Base-by-base conservation (phyloP, 30 jellyfish, hydroid and myxozoan genomes). In the Pseudorhiza aurosa region DNA sequence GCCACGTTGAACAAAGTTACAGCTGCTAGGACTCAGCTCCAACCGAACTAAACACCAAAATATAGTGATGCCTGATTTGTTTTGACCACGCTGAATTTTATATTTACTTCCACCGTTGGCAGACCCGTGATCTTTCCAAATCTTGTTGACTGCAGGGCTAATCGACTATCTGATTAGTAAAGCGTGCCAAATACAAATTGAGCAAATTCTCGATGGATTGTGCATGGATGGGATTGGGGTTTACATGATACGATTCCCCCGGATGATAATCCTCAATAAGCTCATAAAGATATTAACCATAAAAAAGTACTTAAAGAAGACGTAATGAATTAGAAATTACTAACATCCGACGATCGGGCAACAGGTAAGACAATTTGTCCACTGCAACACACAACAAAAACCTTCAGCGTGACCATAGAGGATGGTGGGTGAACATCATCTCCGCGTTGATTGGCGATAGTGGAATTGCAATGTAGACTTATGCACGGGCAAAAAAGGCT, bases 241-340 rank as follows among this genome's bases (percentile, higher is more conserved):
- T 53, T 53, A 4, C 12, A 53, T 19, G 36, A 53, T 33, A 21
- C 37, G 67, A 9, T 53, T 47, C 67, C 67, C 67, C 67, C 67
- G 35, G 67, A 53, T 21, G 2, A n/a, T 10, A 53, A 53, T 53
- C 67, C 67, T 1, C 19, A 36, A 33, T 12, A 53, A 53, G 36
- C n/a, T 36, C 4, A 2, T 53, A n/a, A 53, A 1, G 67, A 53
- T 53, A 53, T 53, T 53, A 53, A 2, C 14, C 36, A 53, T 53
- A 53, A 53, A 53, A 36, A 36, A 53, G 67, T 22, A 53, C 67
- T 53, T 53, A 53, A 21, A 53, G 67, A 53, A n/a, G 37, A 21
- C 37, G 24, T 53, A 53, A 53, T 53, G 67, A 53, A 18, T 15
- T 53, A 53, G 67, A 21, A 53, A n/a, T n/a, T n/a, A n/a, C n/a